Evolutionary conservation across 2,113 vertebrate species (phyloP), one percentile per base, ranked within the genome.

Genomic region (Heloderma charlesbogerti): DNA sequence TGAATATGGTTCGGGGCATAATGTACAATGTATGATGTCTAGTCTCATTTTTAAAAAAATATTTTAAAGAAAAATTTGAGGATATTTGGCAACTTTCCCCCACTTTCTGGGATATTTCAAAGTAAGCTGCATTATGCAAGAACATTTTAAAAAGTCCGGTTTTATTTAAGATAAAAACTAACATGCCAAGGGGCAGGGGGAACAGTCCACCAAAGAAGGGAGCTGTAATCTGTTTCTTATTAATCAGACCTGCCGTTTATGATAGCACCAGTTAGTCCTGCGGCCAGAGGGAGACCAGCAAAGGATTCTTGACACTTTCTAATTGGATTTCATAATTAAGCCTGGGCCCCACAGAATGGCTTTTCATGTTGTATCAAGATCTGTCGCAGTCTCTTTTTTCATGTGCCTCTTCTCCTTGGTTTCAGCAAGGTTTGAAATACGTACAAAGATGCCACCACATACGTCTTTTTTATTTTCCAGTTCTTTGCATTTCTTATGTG

Each of bases 271-370:
- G 74, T 80, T 86, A 80, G 80, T 90, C 84, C 75, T 71, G 63
- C n/a, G n/a, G n/a, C 84, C 84, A 80, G 89, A 86, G 89, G 89
- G 89, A 80, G 34, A 86, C 75, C 77, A 69, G 84, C 84, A 86
- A 80, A 57, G 75, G 75, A 51, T 79, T 71, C 84, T 90, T 90
- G 84, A 86, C 51, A 48, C 84, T 86, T 71, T 80, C 63, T 90
- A 90, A 90, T 86, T 90, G 75, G 80, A 90, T 90, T 90, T 90
- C 89, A 90, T 90, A 90, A 90, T 90, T 71, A 80, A 90, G 89
- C 13, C 89, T 18, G n/a, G 75, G 75, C 84, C 86, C 75, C 51
- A 27, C 89, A 86, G 48, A 86, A 71, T 3, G 0, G 75, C 89
- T 86, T 80, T 90, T 90, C 84, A 80, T 80, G 60, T 86, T 80